Conservation (phyloP, 2,888 invertebrate species). For the Bembecia ichneumoniformis region DNA sequence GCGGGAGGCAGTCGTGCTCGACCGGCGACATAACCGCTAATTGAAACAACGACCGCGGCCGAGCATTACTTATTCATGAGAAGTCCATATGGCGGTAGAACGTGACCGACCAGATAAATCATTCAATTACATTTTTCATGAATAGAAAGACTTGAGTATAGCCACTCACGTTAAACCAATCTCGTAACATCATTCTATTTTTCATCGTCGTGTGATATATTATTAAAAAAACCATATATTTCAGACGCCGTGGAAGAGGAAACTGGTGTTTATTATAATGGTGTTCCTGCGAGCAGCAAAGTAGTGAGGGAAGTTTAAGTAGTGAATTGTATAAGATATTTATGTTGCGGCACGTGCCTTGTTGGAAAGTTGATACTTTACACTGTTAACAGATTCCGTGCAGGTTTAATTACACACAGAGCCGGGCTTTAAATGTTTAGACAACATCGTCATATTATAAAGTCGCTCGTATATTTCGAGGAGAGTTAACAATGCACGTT, state of each 20-base stretch:
- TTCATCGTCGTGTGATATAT: constrained; percentile 10
- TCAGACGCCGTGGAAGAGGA: too few species aligned
- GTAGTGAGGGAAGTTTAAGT: constrained; percentile 40
- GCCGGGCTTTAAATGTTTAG: too few species aligned
- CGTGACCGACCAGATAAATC: constrained; percentile 68
- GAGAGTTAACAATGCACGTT: too few species aligned
- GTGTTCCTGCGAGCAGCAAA: constrained; percentile 2
- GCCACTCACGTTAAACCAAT: too few species aligned
- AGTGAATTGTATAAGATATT: constrained; percentile 63
- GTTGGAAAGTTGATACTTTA: constrained; percentile 35
- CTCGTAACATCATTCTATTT: too few species aligned
- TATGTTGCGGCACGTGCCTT: constrained; percentile 61
- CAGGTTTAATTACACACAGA: constrained; percentile 9
- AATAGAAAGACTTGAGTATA: constrained; percentile 20
- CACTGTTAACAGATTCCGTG: constrained; percentile 13
- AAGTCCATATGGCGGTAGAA: constrained; percentile 64
- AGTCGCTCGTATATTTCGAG: too few species aligned
- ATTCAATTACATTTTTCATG: constrained; percentile 67
- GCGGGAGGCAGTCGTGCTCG: constrained; percentile 43
- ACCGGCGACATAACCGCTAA: constrained; percentile 66
- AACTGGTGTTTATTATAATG: neutral
- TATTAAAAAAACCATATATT: constrained; percentile 17
- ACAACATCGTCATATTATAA: too few species aligned
- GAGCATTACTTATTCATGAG: constrained; percentile 71
- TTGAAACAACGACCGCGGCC: constrained; percentile 69